Base-by-base conservation (phyloP, 2,113 vertebrate species). In the Vimba vimba region DNA sequence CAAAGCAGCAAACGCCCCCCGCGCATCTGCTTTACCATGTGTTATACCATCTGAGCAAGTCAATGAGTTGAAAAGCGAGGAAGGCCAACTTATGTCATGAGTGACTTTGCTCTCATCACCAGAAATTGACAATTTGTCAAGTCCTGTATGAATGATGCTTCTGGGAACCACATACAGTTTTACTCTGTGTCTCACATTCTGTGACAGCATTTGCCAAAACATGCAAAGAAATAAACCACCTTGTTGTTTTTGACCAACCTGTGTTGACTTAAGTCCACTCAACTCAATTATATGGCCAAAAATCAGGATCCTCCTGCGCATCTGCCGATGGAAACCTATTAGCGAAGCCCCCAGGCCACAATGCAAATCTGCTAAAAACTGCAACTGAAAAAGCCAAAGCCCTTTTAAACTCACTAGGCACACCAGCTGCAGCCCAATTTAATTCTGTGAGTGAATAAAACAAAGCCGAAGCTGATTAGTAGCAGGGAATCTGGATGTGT, bases 11-110 rank as follows among this genome's bases (percentile, higher is more conserved):
- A 87, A 57, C 6, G 5, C 89, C 89, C 36, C 88, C 90, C 85
- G 2, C 60, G 87, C 94, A 95, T 95, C 94, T 94, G 94, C 90
- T 91, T 89, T 87, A 79, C 88, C 92, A 92, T 91, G 4, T 74
- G 93, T 85, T 90, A 55, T 84, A 82, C 80, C 73, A 73, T 71
- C 74, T 83, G 64, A 68, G 64, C 59, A 66, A 36, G 9, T 80
- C 90, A 90, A 87, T 79, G 69, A 64, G 79, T 83, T 64, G 27
- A 87, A 75, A 45, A 59, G 8, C 30, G 10, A 11, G 11, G 33
- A 52, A 73, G 25, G 77, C 73, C 50, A 74, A 88, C 84, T 80
- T n/a, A 45, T 80, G 50, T 79, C 83, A 62, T 57, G 21, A 82
- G 68, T 68, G 30, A 80, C 27, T 76, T 79, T 47, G 47, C 9